Evolutionary conservation across 2,113 vertebrate species (phyloP), one percentile per base, ranked within the genome.

Genomic region (Pterophyllum scalare): DNA sequence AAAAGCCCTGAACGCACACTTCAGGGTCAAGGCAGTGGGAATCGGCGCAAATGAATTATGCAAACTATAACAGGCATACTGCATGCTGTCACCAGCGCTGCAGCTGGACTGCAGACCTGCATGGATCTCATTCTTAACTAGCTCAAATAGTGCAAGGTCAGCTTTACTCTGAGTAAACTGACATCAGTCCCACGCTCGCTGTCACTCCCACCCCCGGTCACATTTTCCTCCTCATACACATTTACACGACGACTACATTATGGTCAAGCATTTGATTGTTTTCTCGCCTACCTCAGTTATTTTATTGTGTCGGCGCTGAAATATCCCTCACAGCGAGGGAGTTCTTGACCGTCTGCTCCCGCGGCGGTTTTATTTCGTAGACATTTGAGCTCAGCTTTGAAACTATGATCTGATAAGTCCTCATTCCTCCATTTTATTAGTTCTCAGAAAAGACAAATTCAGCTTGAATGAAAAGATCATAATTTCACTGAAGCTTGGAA

Each of bases 1-100:
- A 97, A 88, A 99, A 99, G 92, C 97, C 96, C 88, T 99, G 93
- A 97, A 33, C 1, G 24, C 75, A 60, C 3, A 58, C 77, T 52
- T 59, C 26, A 15, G 43, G 20, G 28, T 61, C 52, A n/a, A 61
- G 33, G 46, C 46, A 10, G 74, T 12, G 38, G 52, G 72, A 43
- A 28, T 72, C 43, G 2, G 78, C 61, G 5, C 58, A 79, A 31
- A 78, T 82, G 4, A 86, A 76, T 78, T 87, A 87, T 86, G 91
- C 90, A 92, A 86, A 84, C 59, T 84, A 35, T 60, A 85, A 31
- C 74, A 65, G 81, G 54, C 64, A 2, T 19, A 33, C 81, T 88
- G 90, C 92, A 93, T 94, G 91, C 92, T 85, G 83, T 83, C 79
- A 75, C 75, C 74, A 87, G 79, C 67, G 19, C 87, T 80, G 82